Conservation (phyloP, 1,140 invertebrate genomes). For the Akabosia matsudoensis region DNA sequence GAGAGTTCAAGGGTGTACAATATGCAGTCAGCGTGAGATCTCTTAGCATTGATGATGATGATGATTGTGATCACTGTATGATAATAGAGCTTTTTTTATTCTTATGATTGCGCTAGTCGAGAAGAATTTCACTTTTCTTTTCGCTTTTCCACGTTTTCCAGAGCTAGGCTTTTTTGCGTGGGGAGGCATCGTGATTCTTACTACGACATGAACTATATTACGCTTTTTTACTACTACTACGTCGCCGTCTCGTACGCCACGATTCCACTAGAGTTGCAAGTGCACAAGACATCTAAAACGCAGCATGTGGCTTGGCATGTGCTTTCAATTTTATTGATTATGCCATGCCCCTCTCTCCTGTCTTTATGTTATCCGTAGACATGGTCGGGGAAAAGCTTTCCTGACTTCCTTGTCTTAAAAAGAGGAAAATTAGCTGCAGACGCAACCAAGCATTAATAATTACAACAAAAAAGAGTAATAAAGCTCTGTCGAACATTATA, state of each 20-base stretch:
- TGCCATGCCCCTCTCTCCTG: not conserved
- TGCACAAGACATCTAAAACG: not conserved
- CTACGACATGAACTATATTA: not conserved
- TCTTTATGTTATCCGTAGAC: not conserved
- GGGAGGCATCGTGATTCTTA: not conserved
- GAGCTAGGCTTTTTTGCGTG: not conserved
- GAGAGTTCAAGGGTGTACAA: not conserved
- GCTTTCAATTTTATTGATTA: not conserved
- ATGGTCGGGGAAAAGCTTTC: not conserved
- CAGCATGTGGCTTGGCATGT: slow-evolving; percentile 4
- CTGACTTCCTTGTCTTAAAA: not conserved
- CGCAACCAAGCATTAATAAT: not conserved
- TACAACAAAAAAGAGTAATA: not conserved
- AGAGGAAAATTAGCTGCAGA: not conserved
- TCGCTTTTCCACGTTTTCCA: not conserved
- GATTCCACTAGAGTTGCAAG: not conserved
- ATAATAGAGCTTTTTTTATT: too few species aligned
- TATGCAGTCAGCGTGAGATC: not conserved
- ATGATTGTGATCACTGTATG: not conserved
- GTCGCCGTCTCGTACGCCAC: too few species aligned
- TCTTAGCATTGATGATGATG: not conserved
- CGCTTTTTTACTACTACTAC: not conserved
- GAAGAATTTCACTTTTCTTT: not conserved
- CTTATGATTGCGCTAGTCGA: not conserved
- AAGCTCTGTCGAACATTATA: too few species aligned